Percentiles rank a stretch among this genome's conserved stretches.
Conservation (phyloP, 2,888 invertebrate species). For the Tipula helvola region DNA sequence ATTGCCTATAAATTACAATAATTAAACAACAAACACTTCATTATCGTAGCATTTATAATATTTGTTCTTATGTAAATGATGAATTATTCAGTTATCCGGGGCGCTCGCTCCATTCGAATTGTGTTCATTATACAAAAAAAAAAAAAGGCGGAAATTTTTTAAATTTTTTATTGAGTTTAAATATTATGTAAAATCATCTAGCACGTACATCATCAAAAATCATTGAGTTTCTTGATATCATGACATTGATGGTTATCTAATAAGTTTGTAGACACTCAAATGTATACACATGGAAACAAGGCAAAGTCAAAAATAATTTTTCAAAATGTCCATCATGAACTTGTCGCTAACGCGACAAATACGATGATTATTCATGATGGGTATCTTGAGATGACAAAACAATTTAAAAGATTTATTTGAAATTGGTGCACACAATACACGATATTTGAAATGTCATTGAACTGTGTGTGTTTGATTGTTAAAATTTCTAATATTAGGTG, state of each 20-base stretch:
- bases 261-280: background rate
- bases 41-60: background rate
- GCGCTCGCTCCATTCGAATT: background rate
- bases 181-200: background rate
- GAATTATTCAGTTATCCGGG: background rate
- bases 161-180: background rate
- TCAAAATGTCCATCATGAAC: background rate
- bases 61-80: background rate
- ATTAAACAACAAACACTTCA: no score
- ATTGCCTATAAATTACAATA: background rate
- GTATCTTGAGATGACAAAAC: background rate
- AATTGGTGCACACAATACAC: no score
- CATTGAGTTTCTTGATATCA: background rate
- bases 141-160: background rate
- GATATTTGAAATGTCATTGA: background rate
- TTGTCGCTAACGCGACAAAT: background rate
- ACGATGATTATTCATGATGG: background rate
- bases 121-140: background rate
- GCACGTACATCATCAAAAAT: background rate
- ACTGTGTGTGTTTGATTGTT: background rate
- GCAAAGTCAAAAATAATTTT: background rate
- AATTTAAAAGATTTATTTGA: no score
- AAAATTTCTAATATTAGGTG: no score
- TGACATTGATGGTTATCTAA: background rate
- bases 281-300: background rate